Evolutionary conservation across 2,888 invertebrate genomes (phyloP), one percentile per base, ranked within the genome.

Genomic region (Barypeithes pellucidus): DNA sequence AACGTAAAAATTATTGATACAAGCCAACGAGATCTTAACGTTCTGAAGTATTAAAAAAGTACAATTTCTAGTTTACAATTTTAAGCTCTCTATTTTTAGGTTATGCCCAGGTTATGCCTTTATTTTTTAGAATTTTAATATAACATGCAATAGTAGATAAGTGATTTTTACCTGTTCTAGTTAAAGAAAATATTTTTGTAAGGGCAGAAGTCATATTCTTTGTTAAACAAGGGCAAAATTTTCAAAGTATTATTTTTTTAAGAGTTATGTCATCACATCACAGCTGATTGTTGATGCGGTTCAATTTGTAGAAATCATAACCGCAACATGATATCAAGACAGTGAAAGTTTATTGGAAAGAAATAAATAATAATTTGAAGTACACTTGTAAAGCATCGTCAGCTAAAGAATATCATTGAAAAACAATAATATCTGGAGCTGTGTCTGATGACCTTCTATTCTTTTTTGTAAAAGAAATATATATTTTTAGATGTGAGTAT

Each of bases 111-210:
- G 22, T 16, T 47, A 60, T 60, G 50, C 24, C 14, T 14, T 33
- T 12, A 39, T 16, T 18, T n/a, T 29, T 8, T 8, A 11, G 20
- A 66, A 52, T 20, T 5, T 20, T 20, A 33, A 18, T 33, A 29
- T 14, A 24, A 29, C 14, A 2, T 47, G 11, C 9, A n/a, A 2
- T 14, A 36, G 14, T 29, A 20, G 8, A 20, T 16, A 12, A 16
- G 1, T 43, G 4, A 33, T 24, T 29, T 12, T 75, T 73, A 79
- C 79, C 78, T 69, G 77, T 73, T 77, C 86, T 84, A 39, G 87
- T 84, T 16, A 89, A 77, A 36, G 89, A 88, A 86, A 89, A 89
- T 85, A 89, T 81, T 86, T 89, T 89, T 47, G 86, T 74, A 11
- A 76, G 47, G 7, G 75, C 41, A 57, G 76, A 73, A 66, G 59